phyloP scores from a whole-genome alignment of 2,797 vertebrate species.

The Anabas testudineus region DNA sequence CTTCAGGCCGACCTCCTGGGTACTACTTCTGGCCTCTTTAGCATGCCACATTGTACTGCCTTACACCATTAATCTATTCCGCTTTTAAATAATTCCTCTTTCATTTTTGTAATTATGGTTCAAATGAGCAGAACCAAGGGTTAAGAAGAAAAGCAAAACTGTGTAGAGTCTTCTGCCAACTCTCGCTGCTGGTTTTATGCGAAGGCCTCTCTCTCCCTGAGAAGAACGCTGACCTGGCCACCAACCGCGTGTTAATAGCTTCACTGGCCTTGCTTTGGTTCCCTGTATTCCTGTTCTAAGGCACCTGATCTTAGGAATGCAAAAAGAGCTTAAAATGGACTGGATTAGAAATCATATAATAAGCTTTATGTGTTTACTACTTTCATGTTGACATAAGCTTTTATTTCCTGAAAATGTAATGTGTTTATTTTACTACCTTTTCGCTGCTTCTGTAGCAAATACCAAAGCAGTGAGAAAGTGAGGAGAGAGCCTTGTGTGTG shows the following conservation, averaged over 20 bases:
- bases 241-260: constrained; percentile 51
- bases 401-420: constrained; percentile 1
- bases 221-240: constrained; percentile 52
- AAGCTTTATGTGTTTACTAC: constrained; percentile 43
- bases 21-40: constrained; percentile 20
- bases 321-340: constrained; percentile 69
- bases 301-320: constrained; percentile 65
- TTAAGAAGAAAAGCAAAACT: constrained; percentile 33
- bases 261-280: constrained; percentile 38
- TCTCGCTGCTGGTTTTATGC: constrained; percentile 38
- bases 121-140: constrained; percentile 47
- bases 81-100: constrained; percentile 28
- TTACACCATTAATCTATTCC: constrained; percentile 45
- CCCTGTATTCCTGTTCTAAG: constrained; percentile 50
- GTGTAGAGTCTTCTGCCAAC: constrained; percentile 37
- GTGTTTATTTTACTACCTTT: constrained; percentile 19
- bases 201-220: constrained; percentile 25
- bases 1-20: constrained; percentile 5
- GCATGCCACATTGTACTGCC: background rate
- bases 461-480: background rate
- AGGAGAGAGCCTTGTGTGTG: background rate
- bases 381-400: constrained; percentile 35
- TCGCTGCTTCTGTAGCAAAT: constrained; percentile 10
- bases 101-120: constrained; percentile 42
- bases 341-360: constrained; percentile 72